Evolutionary conservation across 2,888 invertebrate genomes (phyloP).

Genomic region (Eilema sororculum): DNA sequence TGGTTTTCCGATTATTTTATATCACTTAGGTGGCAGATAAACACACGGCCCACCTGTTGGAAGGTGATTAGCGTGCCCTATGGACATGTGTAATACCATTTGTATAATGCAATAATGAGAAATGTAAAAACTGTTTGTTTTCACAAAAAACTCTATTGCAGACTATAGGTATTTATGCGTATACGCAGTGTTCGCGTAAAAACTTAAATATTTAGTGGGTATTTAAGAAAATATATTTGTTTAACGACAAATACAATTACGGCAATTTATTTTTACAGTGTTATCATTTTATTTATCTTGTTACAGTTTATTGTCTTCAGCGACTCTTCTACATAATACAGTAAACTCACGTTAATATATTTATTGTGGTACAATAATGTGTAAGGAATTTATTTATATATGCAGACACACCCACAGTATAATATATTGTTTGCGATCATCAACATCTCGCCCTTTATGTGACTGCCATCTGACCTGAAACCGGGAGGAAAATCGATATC

Average conservation of each 20-base stretch:
- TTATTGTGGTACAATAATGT: background rate
- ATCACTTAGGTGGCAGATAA: too few species aligned
- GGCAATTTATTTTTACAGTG: background rate
- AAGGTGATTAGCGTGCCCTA: too few species aligned
- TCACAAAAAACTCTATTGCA: background rate
- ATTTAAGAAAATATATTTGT: background rate
- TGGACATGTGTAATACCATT: too few species aligned
- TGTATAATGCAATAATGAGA: too few species aligned
- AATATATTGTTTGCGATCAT: background rate
- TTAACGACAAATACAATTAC: background rate
- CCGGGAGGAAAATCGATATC: too few species aligned
- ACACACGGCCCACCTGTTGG: too few species aligned
- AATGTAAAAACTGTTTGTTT: too few species aligned
- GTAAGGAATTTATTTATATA: background rate
- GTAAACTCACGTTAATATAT: background rate
- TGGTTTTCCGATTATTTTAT: too few species aligned
- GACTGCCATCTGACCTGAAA: too few species aligned
- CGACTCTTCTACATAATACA: background rate
- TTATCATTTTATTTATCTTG: background rate
- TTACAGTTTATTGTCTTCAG: background rate
- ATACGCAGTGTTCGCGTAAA: background rate
- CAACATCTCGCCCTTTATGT: too few species aligned
- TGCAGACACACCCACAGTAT: background rate
- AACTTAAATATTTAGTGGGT: slow-evolving; percentile 8
- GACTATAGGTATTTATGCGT: background rate